A percentile compares a stretch with the other conserved stretches of the same genome.
Evolutionary conservation across 2,888 invertebrate genomes (phyloP).

Genomic region (Schizotus pectinicornis): DNA sequence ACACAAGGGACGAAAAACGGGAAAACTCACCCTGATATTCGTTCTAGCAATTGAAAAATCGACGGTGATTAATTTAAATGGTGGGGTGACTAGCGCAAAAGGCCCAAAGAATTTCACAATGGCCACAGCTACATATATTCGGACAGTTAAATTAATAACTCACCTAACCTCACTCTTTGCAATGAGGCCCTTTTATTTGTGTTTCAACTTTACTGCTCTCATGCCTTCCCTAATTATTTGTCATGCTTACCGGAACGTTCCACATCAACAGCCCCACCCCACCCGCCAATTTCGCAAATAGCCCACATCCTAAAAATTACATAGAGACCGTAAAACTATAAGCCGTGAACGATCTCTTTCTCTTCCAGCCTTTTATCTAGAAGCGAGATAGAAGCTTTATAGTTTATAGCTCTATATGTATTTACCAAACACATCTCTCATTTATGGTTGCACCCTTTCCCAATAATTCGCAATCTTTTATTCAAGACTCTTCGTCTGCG

Average conservation of each 20-base stretch:
- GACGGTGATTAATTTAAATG: slow-evolving; percentile 45
- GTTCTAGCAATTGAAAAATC: slow-evolving; percentile 41
- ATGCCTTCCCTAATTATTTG: slow-evolving; percentile 22
- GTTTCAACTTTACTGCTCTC: slow-evolving; percentile 26
- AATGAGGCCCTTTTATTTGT: slow-evolving; percentile 28
- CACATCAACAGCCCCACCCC: background rate
- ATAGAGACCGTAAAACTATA: too few species aligned
- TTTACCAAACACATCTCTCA: too few species aligned
- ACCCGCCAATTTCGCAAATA: slow-evolving; percentile 10
- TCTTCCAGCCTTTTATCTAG: background rate
- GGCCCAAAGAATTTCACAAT: slow-evolving; percentile 38
- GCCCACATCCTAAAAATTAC: too few species aligned
- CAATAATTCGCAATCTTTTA: too few species aligned
- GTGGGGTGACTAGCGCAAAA: slow-evolving; percentile 28
- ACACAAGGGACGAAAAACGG: slow-evolving; percentile 3
- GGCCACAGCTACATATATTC: slow-evolving; percentile 38
- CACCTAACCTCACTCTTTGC: slow-evolving; percentile 25
- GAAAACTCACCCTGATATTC: slow-evolving; percentile 10
- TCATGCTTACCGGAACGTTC: slow-evolving; percentile 19
- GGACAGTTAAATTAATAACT: slow-evolving; percentile 41
- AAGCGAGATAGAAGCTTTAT: too few species aligned
- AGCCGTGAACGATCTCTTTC: background rate
- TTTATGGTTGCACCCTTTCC: too few species aligned
- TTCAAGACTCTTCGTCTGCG: too few species aligned
- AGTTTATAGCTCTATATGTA: too few species aligned